Conservation (phyloP, 2,113 vertebrate species). For the Oryzias javanicus region DNA sequence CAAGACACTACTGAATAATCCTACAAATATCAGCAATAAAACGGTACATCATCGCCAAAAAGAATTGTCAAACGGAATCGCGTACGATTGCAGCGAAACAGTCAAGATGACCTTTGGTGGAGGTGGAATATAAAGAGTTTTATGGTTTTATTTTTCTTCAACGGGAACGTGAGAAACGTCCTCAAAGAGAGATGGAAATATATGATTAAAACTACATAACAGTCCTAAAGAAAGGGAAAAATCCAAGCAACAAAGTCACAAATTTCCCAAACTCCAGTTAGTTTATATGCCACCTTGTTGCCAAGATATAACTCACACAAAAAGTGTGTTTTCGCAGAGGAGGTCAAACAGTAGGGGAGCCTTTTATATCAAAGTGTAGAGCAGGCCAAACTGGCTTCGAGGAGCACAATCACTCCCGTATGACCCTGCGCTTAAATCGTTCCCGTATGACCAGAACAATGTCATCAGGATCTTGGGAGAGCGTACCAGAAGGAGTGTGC, state of each 20-base stretch:
- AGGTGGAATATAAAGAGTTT: too few relatives aligned
- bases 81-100: too few relatives aligned
- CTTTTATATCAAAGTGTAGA: constrained; percentile 55
- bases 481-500: constrained; percentile 3
- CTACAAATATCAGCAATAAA: too few relatives aligned
- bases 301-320: constrained; percentile 9
- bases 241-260: constrained; percentile 1
- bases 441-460: constrained; percentile 58
- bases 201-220: neutral
- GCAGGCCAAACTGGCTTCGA: constrained; percentile 26
- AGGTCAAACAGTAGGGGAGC: constrained; percentile 60
- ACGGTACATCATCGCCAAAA: too few relatives aligned
- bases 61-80: too few relatives aligned
- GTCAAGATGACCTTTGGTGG: too few relatives aligned
- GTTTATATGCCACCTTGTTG: constrained; percentile 20
- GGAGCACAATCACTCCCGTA: constrained; percentile 35
- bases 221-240: constrained; percentile 1
- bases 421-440: constrained; percentile 46
- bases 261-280: constrained; percentile 3
- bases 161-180: too few relatives aligned
- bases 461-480: constrained; percentile 47
- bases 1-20: too few relatives aligned
- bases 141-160: too few relatives aligned
- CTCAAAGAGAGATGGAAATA: too few relatives aligned
- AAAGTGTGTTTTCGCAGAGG: constrained; percentile 28